Percentiles rank a stretch among this genome's conserved stretches.
Evolutionary conservation across 2,113 vertebrate genomes (phyloP).

Genomic region (Penelope pileata): DNA sequence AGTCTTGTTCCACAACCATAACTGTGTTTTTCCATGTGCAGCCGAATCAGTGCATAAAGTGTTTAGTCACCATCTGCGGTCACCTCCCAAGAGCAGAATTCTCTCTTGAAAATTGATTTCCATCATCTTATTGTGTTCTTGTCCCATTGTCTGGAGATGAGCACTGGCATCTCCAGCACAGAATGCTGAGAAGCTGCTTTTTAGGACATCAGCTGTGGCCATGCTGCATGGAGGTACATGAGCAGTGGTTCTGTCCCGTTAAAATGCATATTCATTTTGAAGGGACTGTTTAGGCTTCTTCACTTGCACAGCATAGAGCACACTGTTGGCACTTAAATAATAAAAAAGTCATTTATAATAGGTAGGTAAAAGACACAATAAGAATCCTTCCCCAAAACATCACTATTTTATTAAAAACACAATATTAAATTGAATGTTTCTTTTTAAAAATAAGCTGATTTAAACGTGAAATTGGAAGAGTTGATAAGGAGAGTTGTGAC

Average conservation of each 20-base stretch:
- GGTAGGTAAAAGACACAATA: background rate
- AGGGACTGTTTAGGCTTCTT: constrained; percentile 52
- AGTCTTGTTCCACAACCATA: background rate
- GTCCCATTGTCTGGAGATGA: constrained; percentile 38
- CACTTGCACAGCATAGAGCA: constrained; percentile 53
- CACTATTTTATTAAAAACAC: background rate
- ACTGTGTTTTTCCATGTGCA: background rate
- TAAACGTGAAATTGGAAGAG: background rate
- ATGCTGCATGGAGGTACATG: background rate
- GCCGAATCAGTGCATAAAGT: background rate
- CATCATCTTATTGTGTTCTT: constrained; percentile 33
- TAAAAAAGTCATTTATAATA: constrained; percentile 35
- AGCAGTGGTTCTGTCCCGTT: background rate
- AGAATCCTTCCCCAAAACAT: background rate
- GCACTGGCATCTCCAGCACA: background rate
- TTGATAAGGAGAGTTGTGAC: background rate
- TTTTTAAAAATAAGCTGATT: background rate
- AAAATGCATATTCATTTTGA: constrained; percentile 38
- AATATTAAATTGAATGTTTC: background rate
- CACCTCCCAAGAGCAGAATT: constrained; percentile 42
- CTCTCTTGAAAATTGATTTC: constrained; percentile 46
- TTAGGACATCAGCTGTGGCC: constrained; percentile 25
- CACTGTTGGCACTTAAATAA: constrained; percentile 54
- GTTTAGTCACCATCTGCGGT: constrained; percentile 35
- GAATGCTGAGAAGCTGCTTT: constrained; percentile 33